Base-by-base conservation (phyloP, 2,113 vertebrate species). In the Brachypteracias leptosomus region DNA sequence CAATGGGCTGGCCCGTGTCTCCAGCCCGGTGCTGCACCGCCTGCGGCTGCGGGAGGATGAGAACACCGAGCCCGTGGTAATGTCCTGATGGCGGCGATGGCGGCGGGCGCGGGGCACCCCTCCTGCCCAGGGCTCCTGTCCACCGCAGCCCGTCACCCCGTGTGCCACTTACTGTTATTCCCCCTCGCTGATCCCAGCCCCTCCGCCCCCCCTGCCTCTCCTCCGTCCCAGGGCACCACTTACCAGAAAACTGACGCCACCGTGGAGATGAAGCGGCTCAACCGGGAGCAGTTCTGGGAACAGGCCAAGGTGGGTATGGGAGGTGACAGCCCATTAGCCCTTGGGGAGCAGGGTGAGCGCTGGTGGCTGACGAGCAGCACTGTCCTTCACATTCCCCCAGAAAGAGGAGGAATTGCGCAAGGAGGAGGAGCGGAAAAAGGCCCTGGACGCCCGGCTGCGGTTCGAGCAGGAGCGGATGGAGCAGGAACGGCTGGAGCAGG, bases 201-300 rank as follows among this genome's bases (percentile, higher is more conserved):
- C 77, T 58, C 21, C 31, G 3, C 42, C 90, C 73, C 55, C 35
- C 57, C 82, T 0, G 7, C 71, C 90, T 77, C 85, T 88, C 78
- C 83, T 89, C 75, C 2, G 3, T 87, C 73, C 42, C 98, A 99
- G 99, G 99, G 99, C 59, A 99, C 99, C 25, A 98, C 98, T 79
- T 99, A 99, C 91, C 97, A 99, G 98, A 99, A 99, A 97, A 99
- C 99, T 0, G 99, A 99, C 0, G 99, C 99, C 18, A 99, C 99
- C 46, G 98, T 99, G 94, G 99, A 99, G 96, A 99, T 99, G 99
- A 99, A 99, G 97, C 98, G 99, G 77, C 98, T 99, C 97, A 99
- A 99, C 97, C 98, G 99, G 59, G 99, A 99, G 98, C 99, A 99
- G 91, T 99, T 99, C 90, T 99, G 99, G 99, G 99, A 99, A 77